Evolutionary conservation across 2,888 invertebrate species (phyloP), one percentile per base, ranked within the genome.

Genomic region (Drosophila leonis): DNA sequence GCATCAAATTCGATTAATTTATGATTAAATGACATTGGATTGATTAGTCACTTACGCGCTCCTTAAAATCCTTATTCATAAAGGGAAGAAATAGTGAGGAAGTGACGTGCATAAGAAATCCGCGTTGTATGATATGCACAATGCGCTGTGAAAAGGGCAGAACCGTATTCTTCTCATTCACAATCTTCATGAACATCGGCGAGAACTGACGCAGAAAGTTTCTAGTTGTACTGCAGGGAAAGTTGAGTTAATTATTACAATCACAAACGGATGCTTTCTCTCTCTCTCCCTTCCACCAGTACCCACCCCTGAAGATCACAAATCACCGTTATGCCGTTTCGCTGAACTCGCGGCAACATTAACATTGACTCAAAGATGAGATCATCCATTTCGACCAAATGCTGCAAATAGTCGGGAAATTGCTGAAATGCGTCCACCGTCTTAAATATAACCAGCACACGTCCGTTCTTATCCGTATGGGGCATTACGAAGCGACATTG

Each of bases 331-430:
- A 92, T 80, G 27, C 92, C 92, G 61, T 83, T 75, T 59, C 90
- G 82, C 65, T 92, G 92, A 2, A 90, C 90, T n/a, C 78, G 79
- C 0, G 92, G 92, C 31, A 92, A 48, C 62, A 92, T 70, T 46
- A 92, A 70, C 31, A 92, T 42, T 0, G 92, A 90, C 68, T 92
- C 92, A 68, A 92, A 91, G 49, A 92, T 83, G 37, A 92, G 82
- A 79, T 92, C 92, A 75, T 92, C 92, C 75, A 92, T 92, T 81
- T 92, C 92, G 37, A 92, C 80, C 8, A 91, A 80, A 63, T 91
- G 90, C 52, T 88, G 77, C 31, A 92, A 74, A 59, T 90, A 92
- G 61, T 91, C 90, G 0, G 92, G 91, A 49, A 88, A 92, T 55
- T 83, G 80, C n/a, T 91, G 83, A 41, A 92, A 92, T 5, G 80